Conservation (phyloP, 2,113 vertebrate species). For the Oreochromis aureus region DNA sequence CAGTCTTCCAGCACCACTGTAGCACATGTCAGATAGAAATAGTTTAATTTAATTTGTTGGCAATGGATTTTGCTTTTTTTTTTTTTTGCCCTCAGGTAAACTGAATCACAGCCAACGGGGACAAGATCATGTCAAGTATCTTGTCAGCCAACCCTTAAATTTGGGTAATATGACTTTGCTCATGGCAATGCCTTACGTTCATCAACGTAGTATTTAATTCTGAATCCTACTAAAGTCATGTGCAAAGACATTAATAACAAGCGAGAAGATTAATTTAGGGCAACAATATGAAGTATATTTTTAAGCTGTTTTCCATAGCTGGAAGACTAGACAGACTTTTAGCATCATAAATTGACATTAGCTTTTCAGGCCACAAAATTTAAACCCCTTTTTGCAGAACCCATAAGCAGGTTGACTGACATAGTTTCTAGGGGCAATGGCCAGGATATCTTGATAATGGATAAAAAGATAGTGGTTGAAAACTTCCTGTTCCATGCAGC, state of each 20-base stretch:
- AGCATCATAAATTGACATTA: not conserved
- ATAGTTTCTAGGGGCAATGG: not conserved
- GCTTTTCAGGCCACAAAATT: not conserved
- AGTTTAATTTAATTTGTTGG: conserved; percentile 26
- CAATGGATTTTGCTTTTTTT: conserved; percentile 18
- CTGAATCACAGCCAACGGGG: conserved; percentile 26
- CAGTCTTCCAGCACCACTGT: not conserved
- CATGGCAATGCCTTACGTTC: conserved; percentile 23
- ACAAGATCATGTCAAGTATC: conserved; percentile 45
- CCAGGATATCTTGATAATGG: not conserved
- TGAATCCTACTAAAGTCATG: not conserved
- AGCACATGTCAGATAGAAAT: not conserved
- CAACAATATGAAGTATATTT: not conserved
- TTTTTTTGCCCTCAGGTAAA: conserved; percentile 40
- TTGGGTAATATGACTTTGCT: conserved; percentile 44
- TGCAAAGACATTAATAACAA: not conserved
- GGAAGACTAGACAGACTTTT: not conserved
- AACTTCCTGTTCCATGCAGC: not conserved
- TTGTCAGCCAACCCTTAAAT: conserved; percentile 35
- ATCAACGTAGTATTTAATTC: conserved; percentile 35
- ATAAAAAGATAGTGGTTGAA: not conserved
- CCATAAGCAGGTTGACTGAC: not conserved
- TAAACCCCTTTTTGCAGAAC: not conserved
- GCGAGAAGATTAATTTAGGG: not conserved
- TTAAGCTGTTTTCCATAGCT: not conserved